Base-by-base conservation (phyloP, 2,113 vertebrate species). In the Colaptes auratus region DNA sequence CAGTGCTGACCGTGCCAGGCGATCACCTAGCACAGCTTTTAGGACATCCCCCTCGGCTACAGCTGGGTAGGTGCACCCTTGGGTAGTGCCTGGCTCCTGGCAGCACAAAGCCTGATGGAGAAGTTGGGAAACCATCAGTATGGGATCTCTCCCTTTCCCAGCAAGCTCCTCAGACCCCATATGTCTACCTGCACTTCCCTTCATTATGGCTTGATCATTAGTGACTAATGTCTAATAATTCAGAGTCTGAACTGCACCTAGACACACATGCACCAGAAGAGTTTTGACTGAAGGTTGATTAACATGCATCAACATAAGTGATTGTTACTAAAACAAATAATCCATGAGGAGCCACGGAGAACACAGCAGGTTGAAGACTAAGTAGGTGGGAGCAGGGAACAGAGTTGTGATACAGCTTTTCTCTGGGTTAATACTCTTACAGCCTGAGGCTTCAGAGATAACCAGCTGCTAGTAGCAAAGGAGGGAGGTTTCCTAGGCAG, bases 61-160 rank as follows among this genome's bases (percentile, higher is more conserved):
- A 4, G 52, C 52, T 3, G 15, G 6, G 20, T 1, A n/a, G 15
- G 11, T 10, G 27, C 61, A 7, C 27, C 27, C 31, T 4, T 24
- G 10, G 27, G 1, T 5, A 20, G 4, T 10, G 12, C 6, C 18
- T 17, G 6, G 15, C 15, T 0, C 8, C 53, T 1, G 25, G 50
- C 33, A 20, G 50, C 18, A 4, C 4, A 0, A 70, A 36, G 16
- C 1, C 48, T 50, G 4, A 25, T 11, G 3, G 3, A 2, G 6
- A 1, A 19, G 5, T 0, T 13, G n/a, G 23, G 27, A 48, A 88
- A 10, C 13, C 11, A 11, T 17, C 25, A 3, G 25, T 4, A 0
- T 3, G 18, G 33, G 3, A 24, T 46, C 2, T 2, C 3, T 52
- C 44, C 10, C 21, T 20, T 42, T 50, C 7, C 21, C 31, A 0